Conservation (phyloP, 2,888 invertebrate species). For the Notodonta ziczac region DNA sequence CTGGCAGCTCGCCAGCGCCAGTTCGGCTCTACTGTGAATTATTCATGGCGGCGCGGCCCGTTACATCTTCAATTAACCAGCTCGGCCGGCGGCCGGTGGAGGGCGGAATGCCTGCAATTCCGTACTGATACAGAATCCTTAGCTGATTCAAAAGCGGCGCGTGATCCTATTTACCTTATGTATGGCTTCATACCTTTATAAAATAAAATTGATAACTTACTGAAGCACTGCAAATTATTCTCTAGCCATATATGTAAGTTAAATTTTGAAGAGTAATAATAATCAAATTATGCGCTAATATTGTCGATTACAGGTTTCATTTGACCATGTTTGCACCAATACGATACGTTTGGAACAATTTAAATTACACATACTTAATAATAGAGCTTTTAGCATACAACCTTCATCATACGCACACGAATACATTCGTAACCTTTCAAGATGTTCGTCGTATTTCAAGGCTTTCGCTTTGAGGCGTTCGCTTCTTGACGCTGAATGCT, state of each 20-base stretch:
- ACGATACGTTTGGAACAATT: not conserved
- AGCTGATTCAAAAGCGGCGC: slow-evolving; percentile 25
- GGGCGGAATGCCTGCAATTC: slow-evolving; percentile 3
- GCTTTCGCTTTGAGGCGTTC: not conserved
- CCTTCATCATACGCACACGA: not conserved
- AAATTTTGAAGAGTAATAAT: too few relatives aligned
- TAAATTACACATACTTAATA: not conserved
- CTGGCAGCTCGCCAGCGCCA: slow-evolving; percentile 36
- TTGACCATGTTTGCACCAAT: too few relatives aligned
- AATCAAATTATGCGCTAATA: too few relatives aligned
- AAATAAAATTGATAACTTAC: too few relatives aligned
- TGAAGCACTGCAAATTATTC: too few relatives aligned
- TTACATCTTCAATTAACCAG: slow-evolving; percentile 53
- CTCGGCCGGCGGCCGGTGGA: slow-evolving; percentile 22
- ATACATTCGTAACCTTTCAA: not conserved
- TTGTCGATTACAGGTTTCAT: too few relatives aligned
- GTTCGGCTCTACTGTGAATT: slow-evolving; percentile 39
- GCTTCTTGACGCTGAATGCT: slow-evolving; percentile 6
- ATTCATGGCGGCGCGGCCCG: slow-evolving; percentile 47
- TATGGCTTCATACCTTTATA: not conserved
- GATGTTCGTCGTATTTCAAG: not conserved
- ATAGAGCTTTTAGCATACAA: not conserved
- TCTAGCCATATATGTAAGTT: too few relatives aligned
- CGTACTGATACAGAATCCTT: slow-evolving; percentile 1
- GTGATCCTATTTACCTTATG: slow-evolving; percentile 17